Evolutionary conservation across 2,113 vertebrate species (phyloP), one percentile per base, ranked within the genome.

Genomic region (Syngnathus scovelli): DNA sequence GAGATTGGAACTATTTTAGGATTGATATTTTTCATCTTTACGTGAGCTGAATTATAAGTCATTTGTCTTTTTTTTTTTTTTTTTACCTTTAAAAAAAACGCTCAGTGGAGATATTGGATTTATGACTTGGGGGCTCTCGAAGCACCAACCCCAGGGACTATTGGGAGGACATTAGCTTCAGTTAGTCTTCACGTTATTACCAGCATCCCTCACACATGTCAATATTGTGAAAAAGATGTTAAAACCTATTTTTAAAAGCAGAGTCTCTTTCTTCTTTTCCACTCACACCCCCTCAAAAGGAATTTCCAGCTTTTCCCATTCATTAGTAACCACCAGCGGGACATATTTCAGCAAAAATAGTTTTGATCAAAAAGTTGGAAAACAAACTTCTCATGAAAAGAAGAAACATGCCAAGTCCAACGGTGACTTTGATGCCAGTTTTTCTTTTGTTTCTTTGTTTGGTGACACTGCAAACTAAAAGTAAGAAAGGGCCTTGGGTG

Each of bases 71-170:
- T 39, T 69, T 55, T 27, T 39, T 69, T 55, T 16, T 46, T 46
- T 46, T 46, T 46, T 46, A 1, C 15, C 44, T 15, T 46, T 15
- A 6, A 46, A 15, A 52, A 21, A 52, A 52, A 52, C 12, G 87
- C 69, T 94, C 93, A 16, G 95, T 96, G 74, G 90, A 86, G 65
- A 98, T 80, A 87, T 99, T 78, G 96, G 95, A 49, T 94, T 93
- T 21, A 81, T 93, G 60, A 88, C 95, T 76, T n/a, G 49, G 49
- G 19, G 49, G 18, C 49, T 52, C n/a, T 7, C 3, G 92, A 90
- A 37, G 92, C 92, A 21, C 96, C 96, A 94, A 84, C 89, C 95
- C 78, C 91, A 48, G 89, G 72, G 90, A 92, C 54, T 91, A 91
- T 1, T 87, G 93, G 98, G 88, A 81, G 92, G 71, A 74, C 68